These are phyloP conservation scores for Nephrotoma guestfalica DNA, from an alignment of 2,888 invertebrate species.

Conservation along the genomic window DNA sequence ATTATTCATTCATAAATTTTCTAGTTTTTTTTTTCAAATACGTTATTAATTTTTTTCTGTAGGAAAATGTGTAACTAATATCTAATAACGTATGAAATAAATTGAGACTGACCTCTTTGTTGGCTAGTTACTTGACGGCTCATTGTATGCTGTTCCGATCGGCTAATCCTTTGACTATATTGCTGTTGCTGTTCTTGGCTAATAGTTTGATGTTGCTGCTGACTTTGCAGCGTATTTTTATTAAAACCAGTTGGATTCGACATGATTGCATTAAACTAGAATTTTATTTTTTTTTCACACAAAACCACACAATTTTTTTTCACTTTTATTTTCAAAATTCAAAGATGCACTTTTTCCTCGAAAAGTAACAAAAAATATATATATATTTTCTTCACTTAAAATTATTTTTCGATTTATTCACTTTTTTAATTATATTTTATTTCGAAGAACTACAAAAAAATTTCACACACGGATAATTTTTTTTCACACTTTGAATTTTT, in stretches of 20 bases:
- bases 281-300: background rate
- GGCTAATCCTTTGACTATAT: constrained; percentile 44
- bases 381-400: background rate
- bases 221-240: constrained; percentile 43
- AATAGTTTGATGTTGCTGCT: constrained; percentile 32
- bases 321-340: background rate
- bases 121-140: constrained; percentile 61
- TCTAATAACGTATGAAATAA: background rate
- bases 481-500: constrained; percentile 1
- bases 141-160: constrained; percentile 58
- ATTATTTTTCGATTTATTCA: background rate
- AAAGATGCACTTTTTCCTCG: background rate
- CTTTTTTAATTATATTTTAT: background rate
- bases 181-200: constrained; percentile 34
- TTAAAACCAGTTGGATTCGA: background rate
- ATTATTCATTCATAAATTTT: background rate
- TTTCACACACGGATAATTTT: constrained; percentile 18
- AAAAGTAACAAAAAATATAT: background rate
- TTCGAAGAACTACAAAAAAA: constrained; percentile 6
- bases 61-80: background rate
- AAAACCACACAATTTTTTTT: constrained; percentile 2
- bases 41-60: background rate
- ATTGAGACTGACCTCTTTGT: constrained; percentile 50
- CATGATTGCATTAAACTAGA: constrained; percentile 14
- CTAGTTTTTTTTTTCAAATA: background rate